Conservation (phyloP, 2,113 vertebrate species). For the Chunga burmeisteri region DNA sequence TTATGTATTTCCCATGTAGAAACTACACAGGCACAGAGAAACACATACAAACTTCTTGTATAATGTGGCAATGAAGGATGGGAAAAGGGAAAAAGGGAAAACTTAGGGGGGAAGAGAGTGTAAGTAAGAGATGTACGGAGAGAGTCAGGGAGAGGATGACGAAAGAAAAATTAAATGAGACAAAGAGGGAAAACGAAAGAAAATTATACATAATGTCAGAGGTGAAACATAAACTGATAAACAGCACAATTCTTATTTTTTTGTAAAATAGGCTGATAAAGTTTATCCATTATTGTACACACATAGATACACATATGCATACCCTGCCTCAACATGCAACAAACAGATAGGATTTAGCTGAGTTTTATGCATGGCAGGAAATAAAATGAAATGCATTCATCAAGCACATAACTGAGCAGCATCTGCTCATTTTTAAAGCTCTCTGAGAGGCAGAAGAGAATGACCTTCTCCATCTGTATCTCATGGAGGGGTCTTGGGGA, state of each 20-base stretch:
- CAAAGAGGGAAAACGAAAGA: background rate
- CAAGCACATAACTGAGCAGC: background rate
- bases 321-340: background rate
- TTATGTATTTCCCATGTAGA: background rate
- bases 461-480: background rate
- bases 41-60: background rate
- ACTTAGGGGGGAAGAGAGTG: background rate
- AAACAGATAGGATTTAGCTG: background rate
- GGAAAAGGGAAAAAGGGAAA: background rate
- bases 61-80: background rate
- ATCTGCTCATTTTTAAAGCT: conserved; percentile 5
- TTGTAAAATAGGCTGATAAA: background rate
- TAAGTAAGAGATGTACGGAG: background rate
- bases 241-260: background rate
- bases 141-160: background rate
- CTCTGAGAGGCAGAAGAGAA: background rate
- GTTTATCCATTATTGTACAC: background rate
- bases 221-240: background rate
- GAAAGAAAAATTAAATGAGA: background rate
- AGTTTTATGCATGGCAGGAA: background rate
- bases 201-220: background rate
- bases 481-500: background rate
- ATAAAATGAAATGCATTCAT: background rate
- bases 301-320: background rate
- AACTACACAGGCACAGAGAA: background rate